Percentiles rank a stretch among this genome's conserved stretches.
These are phyloP conservation scores for Cisticola juncidis DNA, from an alignment of 2,113 vertebrate species.

Conservation along the genomic window DNA sequence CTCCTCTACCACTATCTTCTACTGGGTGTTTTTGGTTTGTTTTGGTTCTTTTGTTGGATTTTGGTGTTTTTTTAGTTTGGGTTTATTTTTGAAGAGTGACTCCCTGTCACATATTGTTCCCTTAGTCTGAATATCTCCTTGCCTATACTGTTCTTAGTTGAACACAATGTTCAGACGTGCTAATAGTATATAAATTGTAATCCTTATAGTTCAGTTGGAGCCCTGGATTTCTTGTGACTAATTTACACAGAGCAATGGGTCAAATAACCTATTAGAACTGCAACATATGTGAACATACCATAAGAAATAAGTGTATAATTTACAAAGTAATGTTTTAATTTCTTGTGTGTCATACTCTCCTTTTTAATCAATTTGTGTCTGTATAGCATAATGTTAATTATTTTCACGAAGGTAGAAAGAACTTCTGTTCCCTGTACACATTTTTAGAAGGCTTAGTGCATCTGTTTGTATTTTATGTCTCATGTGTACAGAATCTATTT, in stretches of 20 bases:
- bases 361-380: background rate
- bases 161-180: background rate
- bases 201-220: background rate
- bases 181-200: background rate
- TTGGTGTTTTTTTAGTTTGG: background rate
- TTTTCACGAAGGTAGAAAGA: background rate
- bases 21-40: background rate
- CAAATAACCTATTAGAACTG: background rate
- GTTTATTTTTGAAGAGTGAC: background rate
- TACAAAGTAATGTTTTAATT: background rate
- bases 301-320: background rate
- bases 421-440: background rate
- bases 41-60: background rate
- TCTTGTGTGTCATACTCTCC: background rate
- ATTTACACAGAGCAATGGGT: background rate
- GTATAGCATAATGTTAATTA: background rate
- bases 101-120: background rate
- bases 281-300: background rate
- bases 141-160: background rate
- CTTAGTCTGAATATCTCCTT: background rate
- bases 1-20: background rate
- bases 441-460: background rate
- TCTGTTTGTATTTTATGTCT: background rate
- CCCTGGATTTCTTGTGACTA: background rate
- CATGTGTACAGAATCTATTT: background rate